A percentile compares a stretch with the other conserved stretches of the same genome.
These are phyloP conservation scores for Ommatoiulus sabulosus DNA, from an alignment of 2,888 invertebrate species.

Conservation along the genomic window DNA sequence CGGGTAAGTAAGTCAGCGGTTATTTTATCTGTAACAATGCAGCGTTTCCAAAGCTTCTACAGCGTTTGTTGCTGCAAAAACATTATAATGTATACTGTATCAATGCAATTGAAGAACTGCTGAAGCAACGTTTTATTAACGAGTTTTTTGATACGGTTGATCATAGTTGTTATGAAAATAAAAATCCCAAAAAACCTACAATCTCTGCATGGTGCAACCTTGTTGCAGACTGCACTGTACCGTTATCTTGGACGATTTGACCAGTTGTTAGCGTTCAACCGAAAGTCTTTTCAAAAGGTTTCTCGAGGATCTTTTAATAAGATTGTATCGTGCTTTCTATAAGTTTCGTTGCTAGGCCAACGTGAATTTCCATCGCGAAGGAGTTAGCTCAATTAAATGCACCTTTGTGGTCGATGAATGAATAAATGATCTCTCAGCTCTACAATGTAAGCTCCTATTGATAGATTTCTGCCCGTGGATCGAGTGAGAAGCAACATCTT, in stretches of 20 bases:
- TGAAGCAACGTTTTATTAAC: no score
- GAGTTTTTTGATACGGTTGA: no score
- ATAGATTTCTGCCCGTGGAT: neutral
- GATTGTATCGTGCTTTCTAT: neutral
- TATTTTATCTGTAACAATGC: neutral
- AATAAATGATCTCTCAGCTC: conserved; percentile 40
- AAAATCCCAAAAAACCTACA: no score
- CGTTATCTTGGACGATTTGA: neutral
- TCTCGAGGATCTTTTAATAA: neutral
- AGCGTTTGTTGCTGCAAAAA: no score
- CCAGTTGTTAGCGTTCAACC: neutral
- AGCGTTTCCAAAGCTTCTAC: neutral
- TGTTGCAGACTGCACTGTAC: neutral
- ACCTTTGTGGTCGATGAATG: conserved; percentile 40
- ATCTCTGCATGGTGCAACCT: no score
- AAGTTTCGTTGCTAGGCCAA: neutral
- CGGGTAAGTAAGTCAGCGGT: neutral
- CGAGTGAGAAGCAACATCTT: neutral
- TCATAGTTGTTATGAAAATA: no score
- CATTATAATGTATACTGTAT: no score
- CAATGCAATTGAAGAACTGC: no score
- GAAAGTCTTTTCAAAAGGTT: neutral
- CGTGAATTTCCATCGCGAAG: conserved; percentile 2
- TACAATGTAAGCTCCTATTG: conserved; percentile 14
- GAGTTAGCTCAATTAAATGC: conserved; percentile 24